Conservation (phyloP, 2,797 vertebrate species). For the Sebastes ruberrimus region DNA sequence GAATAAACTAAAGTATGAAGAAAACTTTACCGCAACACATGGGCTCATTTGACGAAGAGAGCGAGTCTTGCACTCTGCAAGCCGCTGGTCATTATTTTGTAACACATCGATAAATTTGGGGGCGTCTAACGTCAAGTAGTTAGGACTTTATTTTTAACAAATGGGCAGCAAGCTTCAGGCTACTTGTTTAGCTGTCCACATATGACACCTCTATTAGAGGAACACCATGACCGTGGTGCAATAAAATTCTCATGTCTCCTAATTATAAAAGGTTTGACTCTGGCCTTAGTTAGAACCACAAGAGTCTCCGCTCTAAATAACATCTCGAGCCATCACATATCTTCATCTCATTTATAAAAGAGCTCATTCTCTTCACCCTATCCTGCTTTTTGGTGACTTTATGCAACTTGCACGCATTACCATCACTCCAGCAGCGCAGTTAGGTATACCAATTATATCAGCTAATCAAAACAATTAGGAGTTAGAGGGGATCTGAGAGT, state of each 20-base stretch:
- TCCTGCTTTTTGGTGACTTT: conserved; percentile 59
- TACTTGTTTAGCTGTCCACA: conserved; percentile 69
- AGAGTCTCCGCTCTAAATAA: conserved; percentile 63
- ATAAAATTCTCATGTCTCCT: conserved; percentile 69
- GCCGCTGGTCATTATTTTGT: conserved; percentile 75
- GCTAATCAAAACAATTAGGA: conserved; percentile 83
- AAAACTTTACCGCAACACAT: conserved; percentile 49
- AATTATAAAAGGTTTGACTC: conserved; percentile 77
- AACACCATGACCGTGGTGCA: conserved; percentile 50
- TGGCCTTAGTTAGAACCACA: conserved; percentile 58
- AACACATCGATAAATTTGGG: conserved; percentile 73
- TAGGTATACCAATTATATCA: conserved; percentile 75
- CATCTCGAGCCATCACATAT: conserved; percentile 64
- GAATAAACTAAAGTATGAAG: conserved; percentile 30
- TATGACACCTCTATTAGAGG: conserved; percentile 77
- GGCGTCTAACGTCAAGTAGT: conserved; percentile 64
- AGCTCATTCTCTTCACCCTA: conserved; percentile 17
- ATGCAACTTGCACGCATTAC: conserved; percentile 48
- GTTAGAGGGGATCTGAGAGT: conserved; percentile 65
- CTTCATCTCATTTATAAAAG: conserved; percentile 69
- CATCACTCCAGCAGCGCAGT: conserved; percentile 59
- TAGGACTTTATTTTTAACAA: conserved; percentile 76
- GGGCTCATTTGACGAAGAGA: conserved; percentile 48
- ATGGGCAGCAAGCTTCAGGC: conserved; percentile 61
- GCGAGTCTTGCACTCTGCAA: conserved; percentile 24